phyloP scores from a whole-genome alignment of 2,888 invertebrate genomes.

The Invenusta paracnida region DNA sequence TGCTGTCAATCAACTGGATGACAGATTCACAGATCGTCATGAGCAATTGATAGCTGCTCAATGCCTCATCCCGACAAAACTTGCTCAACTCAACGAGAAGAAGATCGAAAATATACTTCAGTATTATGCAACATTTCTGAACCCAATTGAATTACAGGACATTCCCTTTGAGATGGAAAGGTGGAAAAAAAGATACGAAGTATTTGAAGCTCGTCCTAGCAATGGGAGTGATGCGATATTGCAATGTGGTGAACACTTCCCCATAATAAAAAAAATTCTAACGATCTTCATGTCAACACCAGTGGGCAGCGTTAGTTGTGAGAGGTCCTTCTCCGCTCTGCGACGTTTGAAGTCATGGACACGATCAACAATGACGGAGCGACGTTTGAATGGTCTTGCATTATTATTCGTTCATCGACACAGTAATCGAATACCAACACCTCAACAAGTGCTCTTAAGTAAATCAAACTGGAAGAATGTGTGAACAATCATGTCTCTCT shows the following conservation, averaged over 20 bases:
- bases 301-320: constrained; percentile 21
- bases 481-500: constrained; percentile 10
- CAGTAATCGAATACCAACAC: constrained; percentile 12
- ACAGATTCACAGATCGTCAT: constrained; percentile 29
- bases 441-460: constrained; percentile 6
- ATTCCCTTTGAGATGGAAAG: constrained; percentile 11
- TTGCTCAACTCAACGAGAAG: constrained; percentile 25
- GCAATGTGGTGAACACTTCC: constrained; percentile 23
- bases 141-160: not conserved
- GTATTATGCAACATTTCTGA: not conserved
- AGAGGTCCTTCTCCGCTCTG: constrained; percentile 13
- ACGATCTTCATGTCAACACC: constrained; percentile 26
- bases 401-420: constrained; percentile 26
- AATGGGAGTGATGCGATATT: constrained; percentile 26
- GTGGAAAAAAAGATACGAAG: constrained; percentile 23
- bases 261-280: constrained; percentile 20
- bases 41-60: constrained; percentile 12
- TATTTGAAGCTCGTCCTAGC: constrained; percentile 26
- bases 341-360: constrained; percentile 23
- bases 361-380: constrained; percentile 27
- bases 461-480: constrained; percentile 12
- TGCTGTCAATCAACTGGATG: constrained; percentile 7
- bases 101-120: not conserved
- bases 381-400: constrained; percentile 23
- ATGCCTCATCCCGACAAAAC: constrained; percentile 23